phyloP scores from a whole-genome alignment of 1,140 invertebrate genomes.

The Notospermus geniculatus region DNA sequence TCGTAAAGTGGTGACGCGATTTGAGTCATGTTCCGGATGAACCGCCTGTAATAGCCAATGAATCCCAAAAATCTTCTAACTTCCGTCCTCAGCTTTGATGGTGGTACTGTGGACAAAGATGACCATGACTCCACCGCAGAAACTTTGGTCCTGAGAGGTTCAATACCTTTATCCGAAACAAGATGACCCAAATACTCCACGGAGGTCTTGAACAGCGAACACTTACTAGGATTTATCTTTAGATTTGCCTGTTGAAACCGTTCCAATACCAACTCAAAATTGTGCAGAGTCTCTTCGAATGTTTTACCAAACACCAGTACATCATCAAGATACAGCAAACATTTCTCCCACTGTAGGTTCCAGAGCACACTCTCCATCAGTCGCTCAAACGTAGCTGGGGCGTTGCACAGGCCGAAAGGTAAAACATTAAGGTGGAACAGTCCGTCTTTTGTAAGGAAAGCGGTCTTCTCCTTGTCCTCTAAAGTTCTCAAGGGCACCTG shows the following conservation, averaged over 20 bases:
- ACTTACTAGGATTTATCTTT: conserved; percentile 55
- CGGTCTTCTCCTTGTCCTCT: conserved; percentile 46
- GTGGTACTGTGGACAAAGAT: too few relatives aligned
- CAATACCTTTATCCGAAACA: too few relatives aligned
- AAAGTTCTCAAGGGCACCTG: conserved; percentile 50
- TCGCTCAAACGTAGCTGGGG: too few relatives aligned
- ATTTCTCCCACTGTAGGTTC: conserved; percentile 12
- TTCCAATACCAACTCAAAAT: conserved; percentile 6
- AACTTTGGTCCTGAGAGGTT: too few relatives aligned
- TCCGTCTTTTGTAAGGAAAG: conserved; percentile 25
- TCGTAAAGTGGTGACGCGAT: too few relatives aligned
- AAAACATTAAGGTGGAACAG: conserved; percentile 26
- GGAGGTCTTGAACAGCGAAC: conserved; percentile 51
- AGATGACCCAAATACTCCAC: too few relatives aligned
- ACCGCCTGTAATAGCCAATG: too few relatives aligned
- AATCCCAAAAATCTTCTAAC: too few relatives aligned
- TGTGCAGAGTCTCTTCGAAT: conserved; percentile 8
- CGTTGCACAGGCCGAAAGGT: conserved; percentile 17
- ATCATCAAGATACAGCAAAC: conserved; percentile 19
- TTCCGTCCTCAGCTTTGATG: too few relatives aligned
- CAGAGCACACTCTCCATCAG: conserved; percentile 21
- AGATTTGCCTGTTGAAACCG: conserved; percentile 26
- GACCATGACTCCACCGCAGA: too few relatives aligned
- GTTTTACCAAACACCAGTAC: conserved; percentile 12
- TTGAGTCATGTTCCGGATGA: too few relatives aligned